Evolutionary conservation across 2,113 vertebrate genomes (phyloP).

Genomic region (Misgurnus mizolepis): DNA sequence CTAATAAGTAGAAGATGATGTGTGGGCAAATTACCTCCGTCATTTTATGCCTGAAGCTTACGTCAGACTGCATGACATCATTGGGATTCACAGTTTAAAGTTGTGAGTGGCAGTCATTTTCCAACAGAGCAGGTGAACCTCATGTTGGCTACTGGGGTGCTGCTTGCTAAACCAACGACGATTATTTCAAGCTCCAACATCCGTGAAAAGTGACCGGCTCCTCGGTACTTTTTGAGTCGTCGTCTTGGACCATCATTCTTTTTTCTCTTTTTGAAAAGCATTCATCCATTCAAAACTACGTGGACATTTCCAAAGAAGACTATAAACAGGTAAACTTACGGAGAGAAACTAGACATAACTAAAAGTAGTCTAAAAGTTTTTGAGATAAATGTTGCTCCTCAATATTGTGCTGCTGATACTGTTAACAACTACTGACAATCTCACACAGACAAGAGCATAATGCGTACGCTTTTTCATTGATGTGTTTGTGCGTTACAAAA

Average conservation of each 20-base stretch:
- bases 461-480: not conserved
- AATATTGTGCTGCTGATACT: not conserved
- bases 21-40: not conserved
- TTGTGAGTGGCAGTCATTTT: constrained; percentile 1
- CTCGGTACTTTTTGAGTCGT: not conserved
- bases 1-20: not conserved
- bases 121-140: constrained; percentile 5
- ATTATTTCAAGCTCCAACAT: not conserved
- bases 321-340: constrained; percentile 9
- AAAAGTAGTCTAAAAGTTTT: not conserved
- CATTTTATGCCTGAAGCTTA: not conserved
- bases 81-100: constrained; percentile 15
- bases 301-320: constrained; percentile 4
- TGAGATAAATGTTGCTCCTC: not conserved
- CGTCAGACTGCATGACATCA: constrained; percentile 27
- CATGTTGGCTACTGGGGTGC: not conserved
- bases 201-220: constrained; percentile 11
- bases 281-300: not conserved
- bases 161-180: not conserved
- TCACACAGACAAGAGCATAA: not conserved
- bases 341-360: not conserved
- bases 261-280: not conserved
- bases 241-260: not conserved
- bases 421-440: not conserved
- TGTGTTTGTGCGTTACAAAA: not conserved